Percentiles rank a stretch among this genome's conserved stretches.
Evolutionary conservation across 2,113 vertebrate species (phyloP).

Genomic region (Emydura subglobosa): DNA sequence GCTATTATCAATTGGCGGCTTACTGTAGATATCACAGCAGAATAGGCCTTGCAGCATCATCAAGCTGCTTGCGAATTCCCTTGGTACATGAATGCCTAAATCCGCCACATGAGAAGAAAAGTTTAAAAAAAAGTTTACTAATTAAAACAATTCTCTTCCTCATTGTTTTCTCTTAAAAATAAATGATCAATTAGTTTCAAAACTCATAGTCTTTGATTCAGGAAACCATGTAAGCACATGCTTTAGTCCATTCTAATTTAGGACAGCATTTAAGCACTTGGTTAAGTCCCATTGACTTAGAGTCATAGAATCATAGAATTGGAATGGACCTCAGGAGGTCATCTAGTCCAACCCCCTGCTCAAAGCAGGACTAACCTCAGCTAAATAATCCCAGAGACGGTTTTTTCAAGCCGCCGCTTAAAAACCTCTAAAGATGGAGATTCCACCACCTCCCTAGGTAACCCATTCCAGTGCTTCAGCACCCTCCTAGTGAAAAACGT

Average conservation of each 20-base stretch:
- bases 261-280: neutral
- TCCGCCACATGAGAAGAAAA: neutral
- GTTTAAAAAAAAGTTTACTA: neutral
- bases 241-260: neutral
- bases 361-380: no score
- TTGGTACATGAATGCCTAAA: neutral
- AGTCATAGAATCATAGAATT: no score
- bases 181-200: neutral
- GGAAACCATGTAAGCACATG: rapidly evolving
- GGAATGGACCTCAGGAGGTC: no score
- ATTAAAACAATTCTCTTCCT: neutral
- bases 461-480: no score
- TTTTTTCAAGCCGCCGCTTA: no score
- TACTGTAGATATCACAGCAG: neutral
- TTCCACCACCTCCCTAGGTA: no score
- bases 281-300: neutral
- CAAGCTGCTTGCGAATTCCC: neutral
- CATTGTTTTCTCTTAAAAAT: neutral
- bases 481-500: no score
- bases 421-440: no score
- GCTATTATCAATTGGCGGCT: neutral
- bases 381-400: no score
- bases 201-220: neutral
- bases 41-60: neutral
- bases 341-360: no score